These are phyloP conservation scores for Melanotaenia maccullochi DNA, from an alignment of 2,797 vertebrate genomes.

Conservation along the genomic window DNA sequence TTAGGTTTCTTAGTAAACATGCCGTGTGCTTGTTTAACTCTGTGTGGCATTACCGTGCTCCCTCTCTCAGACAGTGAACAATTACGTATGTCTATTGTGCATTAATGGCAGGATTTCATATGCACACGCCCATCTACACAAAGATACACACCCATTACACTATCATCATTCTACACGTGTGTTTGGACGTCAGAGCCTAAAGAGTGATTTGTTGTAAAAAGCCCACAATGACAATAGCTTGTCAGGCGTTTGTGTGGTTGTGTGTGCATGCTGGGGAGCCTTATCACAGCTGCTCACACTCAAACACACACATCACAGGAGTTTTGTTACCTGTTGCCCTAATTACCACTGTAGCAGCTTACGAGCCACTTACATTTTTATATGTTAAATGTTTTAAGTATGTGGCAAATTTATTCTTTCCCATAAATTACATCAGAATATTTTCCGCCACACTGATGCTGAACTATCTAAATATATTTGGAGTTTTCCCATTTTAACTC, in stretches of 20 bases:
- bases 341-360: background rate
- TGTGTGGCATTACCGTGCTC: background rate
- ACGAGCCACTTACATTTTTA: too few relatives aligned
- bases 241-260: constrained; percentile 15
- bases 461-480: background rate
- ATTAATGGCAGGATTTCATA: constrained; percentile 45
- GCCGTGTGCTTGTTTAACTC: background rate
- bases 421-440: background rate
- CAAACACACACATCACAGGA: constrained; percentile 5
- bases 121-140: constrained; percentile 29
- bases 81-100: constrained; percentile 48
- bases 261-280: constrained; percentile 19
- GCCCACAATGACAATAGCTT: constrained; percentile 32
- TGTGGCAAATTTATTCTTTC: too few relatives aligned
- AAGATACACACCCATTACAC: constrained; percentile 16
- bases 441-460: background rate
- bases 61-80: constrained; percentile 44
- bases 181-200: constrained; percentile 36
- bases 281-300: constrained; percentile 54
- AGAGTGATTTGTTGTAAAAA: constrained; percentile 36
- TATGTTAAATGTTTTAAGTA: too few relatives aligned
- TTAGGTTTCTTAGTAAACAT: constrained; percentile 70
- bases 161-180: constrained; percentile 56
- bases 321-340: background rate
- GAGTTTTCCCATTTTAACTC: background rate